Evolutionary conservation across 2,888 invertebrate genomes (phyloP).

Genomic region (Morpho helenor): DNA sequence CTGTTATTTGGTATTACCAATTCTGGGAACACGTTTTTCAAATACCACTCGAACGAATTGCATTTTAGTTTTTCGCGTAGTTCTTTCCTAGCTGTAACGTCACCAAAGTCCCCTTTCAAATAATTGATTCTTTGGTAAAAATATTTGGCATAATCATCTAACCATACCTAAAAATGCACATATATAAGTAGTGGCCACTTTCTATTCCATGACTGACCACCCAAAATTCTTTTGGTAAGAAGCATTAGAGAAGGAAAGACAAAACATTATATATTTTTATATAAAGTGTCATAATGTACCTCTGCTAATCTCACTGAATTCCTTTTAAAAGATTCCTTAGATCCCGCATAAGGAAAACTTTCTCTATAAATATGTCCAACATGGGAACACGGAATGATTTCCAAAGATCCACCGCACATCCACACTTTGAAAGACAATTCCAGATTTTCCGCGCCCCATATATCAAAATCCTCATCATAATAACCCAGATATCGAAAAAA

Average conservation of each 20-base stretch:
- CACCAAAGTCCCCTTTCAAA: slow-evolving; percentile 93
- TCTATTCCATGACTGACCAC: no score
- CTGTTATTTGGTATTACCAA: slow-evolving; percentile 96
- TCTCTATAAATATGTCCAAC: slow-evolving; percentile 99
- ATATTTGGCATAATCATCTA: slow-evolving; percentile 97
- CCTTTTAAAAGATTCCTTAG: slow-evolving; percentile 89
- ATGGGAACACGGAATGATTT: slow-evolving; percentile 98
- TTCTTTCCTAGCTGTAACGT: slow-evolving; percentile 87
- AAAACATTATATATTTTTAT: no score
- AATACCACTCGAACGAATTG: slow-evolving; percentile 97
- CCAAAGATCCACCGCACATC: slow-evolving; percentile 99
- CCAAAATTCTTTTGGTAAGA: no score
- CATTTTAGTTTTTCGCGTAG: slow-evolving; percentile 90
- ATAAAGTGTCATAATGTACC: slow-evolving; percentile 41
- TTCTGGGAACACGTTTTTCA: slow-evolving; percentile 97
- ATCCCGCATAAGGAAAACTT: slow-evolving; percentile 95
- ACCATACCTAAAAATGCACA: slow-evolving; percentile 83
- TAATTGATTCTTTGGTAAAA: slow-evolving; percentile 97
- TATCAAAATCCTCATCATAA: slow-evolving; percentile 98
- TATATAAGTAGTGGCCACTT: background rate
- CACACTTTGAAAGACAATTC: slow-evolving; percentile 98
- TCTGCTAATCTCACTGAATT: slow-evolving; percentile 96
- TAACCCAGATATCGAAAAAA: slow-evolving; percentile 96
- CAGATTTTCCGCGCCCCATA: slow-evolving; percentile 98
- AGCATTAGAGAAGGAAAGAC: no score